Percentiles rank a stretch among this genome's conserved stretches.
These are phyloP conservation scores for Batillaria attramentaria DNA, from an alignment of 1,140 invertebrate genomes.

Conservation along the genomic window DNA sequence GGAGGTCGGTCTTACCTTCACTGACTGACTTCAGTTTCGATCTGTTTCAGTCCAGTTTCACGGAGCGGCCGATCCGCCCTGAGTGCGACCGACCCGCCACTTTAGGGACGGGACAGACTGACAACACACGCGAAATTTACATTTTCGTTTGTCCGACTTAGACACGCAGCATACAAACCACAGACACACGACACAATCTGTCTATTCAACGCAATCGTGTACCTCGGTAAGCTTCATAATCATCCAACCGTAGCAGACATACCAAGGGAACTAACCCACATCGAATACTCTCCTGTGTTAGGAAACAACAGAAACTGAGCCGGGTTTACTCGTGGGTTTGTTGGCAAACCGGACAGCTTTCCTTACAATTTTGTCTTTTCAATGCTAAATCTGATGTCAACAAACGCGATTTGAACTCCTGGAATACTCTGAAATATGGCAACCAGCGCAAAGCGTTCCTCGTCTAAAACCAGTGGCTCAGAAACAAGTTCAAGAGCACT, in stretches of 20 bases:
- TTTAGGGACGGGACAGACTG: too few species aligned
- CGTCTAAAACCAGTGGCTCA: conserved; percentile 15
- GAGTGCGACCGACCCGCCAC: too few species aligned
- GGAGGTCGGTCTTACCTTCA: background rate
- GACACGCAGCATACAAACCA: background rate
- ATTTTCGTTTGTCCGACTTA: background rate
- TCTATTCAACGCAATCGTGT: too few species aligned
- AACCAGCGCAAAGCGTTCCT: conserved; percentile 23
- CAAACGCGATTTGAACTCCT: background rate
- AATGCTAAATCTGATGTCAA: background rate
- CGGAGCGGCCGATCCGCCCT: too few species aligned
- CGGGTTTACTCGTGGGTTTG: background rate
- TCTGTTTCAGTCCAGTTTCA: too few species aligned
- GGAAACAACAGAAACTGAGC: background rate
- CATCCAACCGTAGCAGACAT: background rate
- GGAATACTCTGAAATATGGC: background rate
- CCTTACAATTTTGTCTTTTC: background rate
- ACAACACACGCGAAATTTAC: background rate
- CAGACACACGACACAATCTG: background rate
- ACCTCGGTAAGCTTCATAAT: too few species aligned
- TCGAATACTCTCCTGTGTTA: background rate
- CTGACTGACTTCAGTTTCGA: too few species aligned
- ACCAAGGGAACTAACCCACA: background rate
- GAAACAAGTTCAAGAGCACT: background rate
- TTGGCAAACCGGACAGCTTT: background rate